These are phyloP conservation scores for Diarsia dahlii DNA, from an alignment of 2,888 invertebrate species.

Conservation along the genomic window DNA sequence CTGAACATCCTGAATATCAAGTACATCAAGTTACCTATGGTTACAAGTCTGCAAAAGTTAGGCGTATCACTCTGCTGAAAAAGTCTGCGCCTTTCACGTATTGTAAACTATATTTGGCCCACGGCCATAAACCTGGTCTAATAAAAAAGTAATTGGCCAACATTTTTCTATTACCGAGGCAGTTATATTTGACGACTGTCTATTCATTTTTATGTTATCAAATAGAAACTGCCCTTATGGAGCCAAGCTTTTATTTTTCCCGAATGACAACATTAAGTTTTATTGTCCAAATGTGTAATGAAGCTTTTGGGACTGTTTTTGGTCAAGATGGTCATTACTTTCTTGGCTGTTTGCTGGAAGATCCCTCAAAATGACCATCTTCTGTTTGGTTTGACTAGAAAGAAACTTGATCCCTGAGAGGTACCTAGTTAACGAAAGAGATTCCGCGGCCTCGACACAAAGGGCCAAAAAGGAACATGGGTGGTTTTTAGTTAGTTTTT, in stretches of 20 bases:
- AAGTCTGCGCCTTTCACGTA: too few relatives aligned
- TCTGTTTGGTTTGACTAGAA: too few relatives aligned
- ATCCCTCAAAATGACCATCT: not conserved
- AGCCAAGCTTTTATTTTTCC: constrained; percentile 41
- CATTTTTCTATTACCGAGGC: constrained; percentile 54
- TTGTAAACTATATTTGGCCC: constrained; percentile 51
- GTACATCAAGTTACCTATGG: too few relatives aligned
- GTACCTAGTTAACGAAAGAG: too few relatives aligned
- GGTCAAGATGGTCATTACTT: constrained; percentile 16
- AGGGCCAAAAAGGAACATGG: too few relatives aligned
- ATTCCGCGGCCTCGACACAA: too few relatives aligned
- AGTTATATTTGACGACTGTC: constrained; percentile 58
- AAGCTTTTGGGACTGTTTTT: constrained; percentile 20
- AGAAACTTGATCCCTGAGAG: not conserved
- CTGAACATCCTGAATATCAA: too few relatives aligned
- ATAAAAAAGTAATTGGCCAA: constrained; percentile 61
- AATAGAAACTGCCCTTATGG: constrained; percentile 41
- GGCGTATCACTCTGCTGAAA: too few relatives aligned
- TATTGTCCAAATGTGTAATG: constrained; percentile 28
- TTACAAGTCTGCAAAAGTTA: too few relatives aligned
- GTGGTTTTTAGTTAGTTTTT: too few relatives aligned
- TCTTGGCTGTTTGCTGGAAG: not conserved
- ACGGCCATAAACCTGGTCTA: constrained; percentile 36
- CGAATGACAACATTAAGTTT: constrained; percentile 40
- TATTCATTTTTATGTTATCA: constrained; percentile 60